These are phyloP conservation scores for Drosophila paranaensis DNA, from an alignment of 2,888 invertebrate genomes.

Conservation along the genomic window DNA sequence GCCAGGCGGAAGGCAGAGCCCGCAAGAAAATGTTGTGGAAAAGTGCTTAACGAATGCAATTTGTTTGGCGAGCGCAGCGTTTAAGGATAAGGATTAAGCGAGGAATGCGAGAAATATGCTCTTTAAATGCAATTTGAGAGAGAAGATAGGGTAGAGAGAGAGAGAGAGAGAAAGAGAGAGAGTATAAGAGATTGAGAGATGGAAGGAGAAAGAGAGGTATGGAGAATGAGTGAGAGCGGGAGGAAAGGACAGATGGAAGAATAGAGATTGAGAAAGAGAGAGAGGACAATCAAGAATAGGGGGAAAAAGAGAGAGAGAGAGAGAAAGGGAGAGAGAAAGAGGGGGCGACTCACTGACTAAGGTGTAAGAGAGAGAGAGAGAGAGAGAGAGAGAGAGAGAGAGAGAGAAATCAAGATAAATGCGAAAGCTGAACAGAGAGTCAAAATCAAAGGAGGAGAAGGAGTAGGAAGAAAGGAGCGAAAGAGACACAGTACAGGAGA, in stretches of 20 bases:
- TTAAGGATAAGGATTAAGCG: slow-evolving; percentile 10
- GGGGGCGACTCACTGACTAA: no score
- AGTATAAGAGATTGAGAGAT: not conserved
- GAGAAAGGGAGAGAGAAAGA: not conserved
- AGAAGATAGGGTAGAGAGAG: not conserved
- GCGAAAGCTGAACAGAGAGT: not conserved
- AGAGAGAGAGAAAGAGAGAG: not conserved
- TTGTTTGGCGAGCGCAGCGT: slow-evolving; percentile 10
- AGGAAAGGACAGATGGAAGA: not conserved
- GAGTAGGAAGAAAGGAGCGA: no score
- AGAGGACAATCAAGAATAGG: not conserved
- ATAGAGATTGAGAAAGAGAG: not conserved
- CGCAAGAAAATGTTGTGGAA: slow-evolving; percentile 21
- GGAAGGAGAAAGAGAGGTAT: not conserved
- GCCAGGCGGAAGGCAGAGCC: not conserved
- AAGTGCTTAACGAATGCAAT: slow-evolving; percentile 34
- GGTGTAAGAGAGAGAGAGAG: no score
- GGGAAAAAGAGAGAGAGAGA: not conserved
- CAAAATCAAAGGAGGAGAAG: no score
- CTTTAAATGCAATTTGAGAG: not conserved
- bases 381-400: not conserved
- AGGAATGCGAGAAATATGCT: not conserved
- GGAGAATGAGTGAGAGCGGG: no score
- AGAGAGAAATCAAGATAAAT: no score
- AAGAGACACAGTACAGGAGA: no score